Evolutionary conservation across 35 echinoderm and acorn worm species (phyloP).

Genomic region (Acanthaster planci): DNA sequence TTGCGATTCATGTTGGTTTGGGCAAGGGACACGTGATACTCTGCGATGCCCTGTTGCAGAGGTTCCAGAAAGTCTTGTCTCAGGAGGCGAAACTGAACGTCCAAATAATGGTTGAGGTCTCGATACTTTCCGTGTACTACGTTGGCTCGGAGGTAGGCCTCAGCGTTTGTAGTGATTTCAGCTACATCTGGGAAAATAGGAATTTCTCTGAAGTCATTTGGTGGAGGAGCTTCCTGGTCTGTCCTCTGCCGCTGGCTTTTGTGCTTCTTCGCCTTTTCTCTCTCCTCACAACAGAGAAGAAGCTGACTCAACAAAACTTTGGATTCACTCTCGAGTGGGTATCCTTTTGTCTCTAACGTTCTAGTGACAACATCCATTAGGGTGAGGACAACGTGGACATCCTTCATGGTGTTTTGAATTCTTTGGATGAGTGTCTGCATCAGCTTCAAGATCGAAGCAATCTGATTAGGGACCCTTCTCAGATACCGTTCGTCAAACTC

Average conservation of each 20-base stretch:
- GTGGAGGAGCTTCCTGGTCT: constrained; percentile 38
- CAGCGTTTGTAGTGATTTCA: constrained; percentile 50
- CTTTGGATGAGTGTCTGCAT: constrained; percentile 28
- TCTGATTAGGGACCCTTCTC: constrained; percentile 26
- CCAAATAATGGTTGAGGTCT: constrained; percentile 71
- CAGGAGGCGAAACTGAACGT: constrained; percentile 84
- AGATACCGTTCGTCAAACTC: constrained; percentile 27
- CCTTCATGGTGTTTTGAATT: background rate
- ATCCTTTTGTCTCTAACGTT: constrained; percentile 4
- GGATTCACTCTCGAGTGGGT: background rate
- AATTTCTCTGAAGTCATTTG: constrained; percentile 60
- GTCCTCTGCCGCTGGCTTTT: background rate
- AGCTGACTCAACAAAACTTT: constrained; percentile 11
- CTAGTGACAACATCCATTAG: constrained; percentile 21
- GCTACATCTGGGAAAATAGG: constrained; percentile 76
- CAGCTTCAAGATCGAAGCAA: background rate
- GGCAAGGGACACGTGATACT: constrained; percentile 52
- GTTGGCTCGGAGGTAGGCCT: constrained; percentile 50
- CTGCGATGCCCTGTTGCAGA: constrained; percentile 66
- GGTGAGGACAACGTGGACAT: constrained; percentile 39
- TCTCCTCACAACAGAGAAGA: constrained; percentile 2
- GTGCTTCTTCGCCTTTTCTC: constrained; percentile 1
- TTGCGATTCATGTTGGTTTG: constrained; percentile 32
- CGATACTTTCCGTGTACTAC: constrained; percentile 50
- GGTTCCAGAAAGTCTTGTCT: constrained; percentile 91